A percentile compares a stretch with the other conserved stretches of the same genome.
phyloP scores from a whole-genome alignment of 2,888 invertebrate genomes.

The Latrodectus hesperus region DNA sequence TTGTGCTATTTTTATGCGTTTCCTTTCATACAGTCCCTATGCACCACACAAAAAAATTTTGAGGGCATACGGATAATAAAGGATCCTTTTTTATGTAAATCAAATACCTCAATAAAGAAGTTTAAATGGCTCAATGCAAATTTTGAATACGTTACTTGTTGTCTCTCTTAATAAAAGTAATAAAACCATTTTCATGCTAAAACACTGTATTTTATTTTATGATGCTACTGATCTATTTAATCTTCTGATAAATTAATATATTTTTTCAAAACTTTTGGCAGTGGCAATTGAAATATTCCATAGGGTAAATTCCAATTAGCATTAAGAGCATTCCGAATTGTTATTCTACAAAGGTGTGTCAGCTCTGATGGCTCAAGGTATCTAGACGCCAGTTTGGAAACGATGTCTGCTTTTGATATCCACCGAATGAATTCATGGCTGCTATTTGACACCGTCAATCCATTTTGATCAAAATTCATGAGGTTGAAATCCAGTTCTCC shows the following conservation, averaged over 20 bases:
- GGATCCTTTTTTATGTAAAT: not conserved
- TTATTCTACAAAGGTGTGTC: constrained; percentile 30
- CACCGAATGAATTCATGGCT: constrained; percentile 42
- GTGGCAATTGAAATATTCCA: constrained; percentile 26
- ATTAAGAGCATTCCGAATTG: constrained; percentile 28
- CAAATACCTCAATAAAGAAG: too few species aligned
- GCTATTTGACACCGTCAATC: constrained; percentile 1
- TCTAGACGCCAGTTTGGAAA: constrained; percentile 9
- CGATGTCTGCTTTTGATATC: constrained; percentile 28
- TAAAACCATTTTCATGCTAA: not conserved
- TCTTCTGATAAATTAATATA: constrained; percentile 39
- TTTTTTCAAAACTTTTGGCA: constrained; percentile 26
- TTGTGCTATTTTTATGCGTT: too few species aligned
- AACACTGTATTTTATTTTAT: too few species aligned
- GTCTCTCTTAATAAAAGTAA: not conserved
- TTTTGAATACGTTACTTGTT: not conserved
- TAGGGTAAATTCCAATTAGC: constrained; percentile 48
- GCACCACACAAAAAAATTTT: not conserved
- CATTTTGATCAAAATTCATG: constrained; percentile 25
- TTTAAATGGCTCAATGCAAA: not conserved
- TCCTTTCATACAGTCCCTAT: too few species aligned
- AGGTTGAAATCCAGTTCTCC: constrained; percentile 35
- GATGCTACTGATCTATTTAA: not conserved
- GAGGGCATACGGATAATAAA: not conserved
- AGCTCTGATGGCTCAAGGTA: constrained; percentile 49